These are phyloP conservation scores for Crotalus helleri DNA, from an alignment of 2,113 vertebrate genomes.

Conservation along the genomic window DNA sequence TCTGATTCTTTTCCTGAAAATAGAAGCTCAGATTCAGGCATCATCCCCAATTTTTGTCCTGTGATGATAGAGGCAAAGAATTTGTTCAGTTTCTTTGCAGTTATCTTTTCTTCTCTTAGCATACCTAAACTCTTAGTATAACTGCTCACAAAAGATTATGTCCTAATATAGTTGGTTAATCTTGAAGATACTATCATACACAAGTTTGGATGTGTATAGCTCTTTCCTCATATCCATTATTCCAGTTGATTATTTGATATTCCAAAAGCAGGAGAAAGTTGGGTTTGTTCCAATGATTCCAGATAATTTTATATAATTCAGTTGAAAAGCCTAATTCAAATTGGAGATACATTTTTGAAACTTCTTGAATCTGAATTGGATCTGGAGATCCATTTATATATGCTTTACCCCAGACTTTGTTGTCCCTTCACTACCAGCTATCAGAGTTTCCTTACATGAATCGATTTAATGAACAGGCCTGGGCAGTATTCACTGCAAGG, in stretches of 20 bases:
- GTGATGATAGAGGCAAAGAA: neutral
- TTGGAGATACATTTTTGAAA: neutral
- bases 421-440: neutral
- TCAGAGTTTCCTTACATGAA: neutral
- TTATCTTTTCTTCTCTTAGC: neutral
- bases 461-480: neutral
- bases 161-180: neutral
- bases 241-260: neutral
- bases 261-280: neutral
- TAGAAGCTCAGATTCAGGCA: neutral
- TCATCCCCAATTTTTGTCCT: neutral
- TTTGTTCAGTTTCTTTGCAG: neutral
- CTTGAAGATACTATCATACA: neutral
- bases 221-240: neutral
- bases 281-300: neutral
- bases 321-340: neutral
- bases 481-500: neutral
- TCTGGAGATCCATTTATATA: neutral
- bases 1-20: neutral
- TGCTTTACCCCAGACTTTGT: neutral
- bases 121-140: neutral
- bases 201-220: neutral
- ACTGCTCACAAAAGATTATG: neutral
- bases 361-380: neutral
- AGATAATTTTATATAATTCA: neutral